These are phyloP conservation scores for Pogonocichla stellata DNA, from an alignment of 2,113 vertebrate genomes.

Conservation along the genomic window DNA sequence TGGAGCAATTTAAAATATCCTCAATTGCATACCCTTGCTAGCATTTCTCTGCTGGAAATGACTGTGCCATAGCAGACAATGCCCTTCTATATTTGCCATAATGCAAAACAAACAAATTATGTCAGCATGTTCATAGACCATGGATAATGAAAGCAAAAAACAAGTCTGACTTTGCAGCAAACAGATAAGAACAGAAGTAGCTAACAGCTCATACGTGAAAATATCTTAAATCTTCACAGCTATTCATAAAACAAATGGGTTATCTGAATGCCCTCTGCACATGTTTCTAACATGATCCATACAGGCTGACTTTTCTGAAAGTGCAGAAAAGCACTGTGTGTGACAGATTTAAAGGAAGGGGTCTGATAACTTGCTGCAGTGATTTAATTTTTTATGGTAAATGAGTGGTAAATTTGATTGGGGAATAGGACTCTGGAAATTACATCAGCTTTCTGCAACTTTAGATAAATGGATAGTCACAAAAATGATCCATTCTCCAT, in stretches of 20 bases:
- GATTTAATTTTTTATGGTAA: neutral
- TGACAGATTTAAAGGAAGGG: neutral
- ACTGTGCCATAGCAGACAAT: neutral
- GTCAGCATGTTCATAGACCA: neutral
- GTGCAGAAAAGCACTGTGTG: neutral
- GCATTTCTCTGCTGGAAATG: neutral
- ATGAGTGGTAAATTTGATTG: neutral
- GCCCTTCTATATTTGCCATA: neutral
- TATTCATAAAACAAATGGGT: neutral
- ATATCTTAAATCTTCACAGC: neutral
- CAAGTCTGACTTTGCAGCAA: neutral
- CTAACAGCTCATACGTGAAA: neutral
- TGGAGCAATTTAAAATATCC: neutral
- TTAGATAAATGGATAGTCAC: neutral
- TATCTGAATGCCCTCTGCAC: neutral
- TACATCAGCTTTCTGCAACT: neutral
- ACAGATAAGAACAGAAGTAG: neutral
- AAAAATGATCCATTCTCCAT: neutral
- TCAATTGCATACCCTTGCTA: accelerated
- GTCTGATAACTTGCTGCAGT: neutral
- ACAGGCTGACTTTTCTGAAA: neutral
- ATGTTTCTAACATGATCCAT: neutral
- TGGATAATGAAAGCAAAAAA: neutral
- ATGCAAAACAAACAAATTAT: neutral
- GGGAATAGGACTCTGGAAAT: neutral